These are phyloP conservation scores for Aporrectodea caliginosa DNA, from an alignment of 1,140 invertebrate genomes.

Conservation along the genomic window DNA sequence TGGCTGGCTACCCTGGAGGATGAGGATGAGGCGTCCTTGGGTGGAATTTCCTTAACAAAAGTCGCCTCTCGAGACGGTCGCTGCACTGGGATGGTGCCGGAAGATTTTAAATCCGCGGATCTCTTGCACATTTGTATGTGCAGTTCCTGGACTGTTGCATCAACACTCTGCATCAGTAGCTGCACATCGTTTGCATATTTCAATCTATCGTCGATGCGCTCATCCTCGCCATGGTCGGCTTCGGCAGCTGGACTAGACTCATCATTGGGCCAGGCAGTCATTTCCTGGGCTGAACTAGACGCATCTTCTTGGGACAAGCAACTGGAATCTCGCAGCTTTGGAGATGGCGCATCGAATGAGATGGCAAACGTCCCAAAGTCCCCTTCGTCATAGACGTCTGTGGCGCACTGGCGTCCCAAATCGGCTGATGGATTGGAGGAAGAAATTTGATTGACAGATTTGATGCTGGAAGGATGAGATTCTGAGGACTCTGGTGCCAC, in stretches of 20 bases:
- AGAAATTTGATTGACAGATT: neutral
- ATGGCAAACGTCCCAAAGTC: neutral
- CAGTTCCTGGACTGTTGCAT: neutral
- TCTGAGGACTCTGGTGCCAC: neutral
- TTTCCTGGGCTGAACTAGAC: neutral
- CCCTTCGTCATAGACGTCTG: neutral
- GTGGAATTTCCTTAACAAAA: neutral
- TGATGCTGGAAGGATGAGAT: neutral
- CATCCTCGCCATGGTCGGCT: neutral
- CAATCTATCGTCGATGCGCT: neutral
- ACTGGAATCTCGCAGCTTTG: neutral
- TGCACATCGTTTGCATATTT: neutral
- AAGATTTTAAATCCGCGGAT: no score
- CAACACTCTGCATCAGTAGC: neutral
- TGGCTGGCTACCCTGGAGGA: neutral
- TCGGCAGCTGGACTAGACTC: neutral
- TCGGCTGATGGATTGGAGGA: neutral
- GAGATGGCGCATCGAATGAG: neutral
- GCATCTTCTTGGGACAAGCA: neutral
- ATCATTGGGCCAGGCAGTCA: neutral
- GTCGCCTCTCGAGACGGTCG: neutral
- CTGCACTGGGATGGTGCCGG: neutral
- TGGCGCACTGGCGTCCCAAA: neutral
- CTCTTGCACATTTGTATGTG: neutral
- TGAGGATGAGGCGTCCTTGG: neutral